phyloP scores from a whole-genome alignment of 2,113 vertebrate genomes.

The Oreochromis tanganicae region DNA sequence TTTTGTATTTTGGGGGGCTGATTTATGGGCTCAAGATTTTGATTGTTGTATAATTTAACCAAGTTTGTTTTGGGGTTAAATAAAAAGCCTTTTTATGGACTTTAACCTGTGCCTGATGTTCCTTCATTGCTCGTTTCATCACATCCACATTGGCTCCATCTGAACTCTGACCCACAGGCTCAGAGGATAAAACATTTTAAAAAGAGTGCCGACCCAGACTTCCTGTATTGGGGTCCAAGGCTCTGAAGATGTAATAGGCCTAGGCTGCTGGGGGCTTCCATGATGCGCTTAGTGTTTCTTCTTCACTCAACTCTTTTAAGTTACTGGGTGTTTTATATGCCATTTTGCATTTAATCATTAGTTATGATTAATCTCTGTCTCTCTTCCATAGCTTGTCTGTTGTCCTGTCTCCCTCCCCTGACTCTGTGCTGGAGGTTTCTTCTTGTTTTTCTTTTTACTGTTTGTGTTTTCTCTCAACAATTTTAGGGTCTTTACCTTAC shows the following conservation, averaged over 20 bases:
- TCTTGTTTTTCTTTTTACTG: not conserved
- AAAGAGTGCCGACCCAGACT: not conserved
- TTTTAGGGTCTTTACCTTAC: not conserved
- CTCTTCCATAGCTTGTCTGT: not conserved
- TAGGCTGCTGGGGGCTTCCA: not conserved
- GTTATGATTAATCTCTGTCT: not conserved
- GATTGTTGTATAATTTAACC: not conserved
- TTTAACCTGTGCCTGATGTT: not conserved
- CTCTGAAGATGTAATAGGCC: not conserved
- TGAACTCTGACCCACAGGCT: not conserved
- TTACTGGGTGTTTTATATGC: not conserved
- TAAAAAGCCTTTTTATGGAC: not conserved
- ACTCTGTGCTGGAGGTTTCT: not conserved
- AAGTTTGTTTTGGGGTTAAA: not conserved
- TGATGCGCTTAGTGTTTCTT: not conserved
- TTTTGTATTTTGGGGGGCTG: not conserved
- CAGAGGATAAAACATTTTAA: not conserved
- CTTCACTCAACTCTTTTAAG: not conserved
- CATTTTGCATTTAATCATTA: not conserved
- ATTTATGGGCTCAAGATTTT: not conserved
- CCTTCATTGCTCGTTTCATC: not conserved
- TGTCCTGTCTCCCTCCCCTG: not conserved
- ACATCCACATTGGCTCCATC: not conserved
- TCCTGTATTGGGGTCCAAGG: not conserved
- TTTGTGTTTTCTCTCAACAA: not conserved